Conservation (phyloP, 2,888 invertebrate species). For the Steromphala cineraria region DNA sequence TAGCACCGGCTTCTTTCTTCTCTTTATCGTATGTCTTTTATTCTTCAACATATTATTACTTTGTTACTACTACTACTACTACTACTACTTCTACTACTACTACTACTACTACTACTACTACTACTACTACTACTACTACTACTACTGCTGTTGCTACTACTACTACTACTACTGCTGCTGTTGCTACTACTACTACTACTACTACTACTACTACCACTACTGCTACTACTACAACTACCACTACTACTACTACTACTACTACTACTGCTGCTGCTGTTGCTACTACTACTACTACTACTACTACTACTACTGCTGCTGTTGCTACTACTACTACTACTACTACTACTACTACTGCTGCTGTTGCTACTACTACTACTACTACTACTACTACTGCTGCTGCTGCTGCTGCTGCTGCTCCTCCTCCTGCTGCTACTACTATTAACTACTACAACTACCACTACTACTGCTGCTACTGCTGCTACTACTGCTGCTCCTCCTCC, state of each 20-base stretch:
- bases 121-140: not conserved
- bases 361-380: not conserved
- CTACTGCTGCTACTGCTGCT: constrained; percentile 11
- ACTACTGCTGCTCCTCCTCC: not conserved
- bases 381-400: constrained; percentile 4
- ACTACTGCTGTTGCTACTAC: not conserved
- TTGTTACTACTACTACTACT: no score
- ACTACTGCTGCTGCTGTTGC: constrained; percentile 1
- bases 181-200: constrained; percentile 1
- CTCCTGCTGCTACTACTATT: not conserved
- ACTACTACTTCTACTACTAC: not conserved
- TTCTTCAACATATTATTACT: no score
- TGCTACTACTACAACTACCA: constrained; percentile 8
- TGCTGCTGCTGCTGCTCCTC: not conserved
- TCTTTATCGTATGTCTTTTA: no score
- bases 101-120: not conserved
- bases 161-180: not conserved
- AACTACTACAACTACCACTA: not conserved
- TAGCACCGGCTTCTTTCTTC: no score
- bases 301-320: constrained; percentile 18
- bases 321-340: constrained; percentile 20
- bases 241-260: constrained; percentile 18
- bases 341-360: not conserved
- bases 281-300: constrained; percentile 6
- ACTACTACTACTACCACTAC: constrained; percentile 3